phyloP scores from a whole-genome alignment of 2,888 invertebrate genomes.

The Dryococelus australis region DNA sequence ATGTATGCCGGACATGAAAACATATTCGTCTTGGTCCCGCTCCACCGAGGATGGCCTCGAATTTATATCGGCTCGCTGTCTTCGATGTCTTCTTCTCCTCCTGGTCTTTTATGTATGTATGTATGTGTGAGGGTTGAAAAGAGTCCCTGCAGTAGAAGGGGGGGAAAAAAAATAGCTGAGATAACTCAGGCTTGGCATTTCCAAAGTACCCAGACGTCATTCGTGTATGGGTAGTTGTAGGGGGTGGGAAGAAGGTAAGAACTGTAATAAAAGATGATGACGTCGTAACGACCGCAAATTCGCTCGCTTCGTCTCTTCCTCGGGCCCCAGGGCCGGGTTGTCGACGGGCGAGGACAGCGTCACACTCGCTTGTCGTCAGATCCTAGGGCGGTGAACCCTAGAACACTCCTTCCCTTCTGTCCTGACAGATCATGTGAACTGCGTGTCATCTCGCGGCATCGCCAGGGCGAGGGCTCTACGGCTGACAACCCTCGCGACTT shows the following conservation, averaged over 20 bases:
- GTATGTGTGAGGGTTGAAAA: neutral
- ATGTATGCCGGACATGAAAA: too few species aligned
- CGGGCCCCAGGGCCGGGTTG: neutral
- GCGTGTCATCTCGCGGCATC: too few species aligned
- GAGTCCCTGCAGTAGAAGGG: neutral
- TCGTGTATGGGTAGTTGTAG: neutral
- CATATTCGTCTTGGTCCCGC: too few species aligned
- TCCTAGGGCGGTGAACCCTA: too few species aligned
- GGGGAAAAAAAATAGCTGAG: neutral
- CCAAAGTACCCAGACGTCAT: neutral
- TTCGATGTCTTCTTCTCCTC: neutral
- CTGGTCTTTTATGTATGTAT: too few species aligned
- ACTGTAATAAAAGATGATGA: slow-evolving; percentile 1
- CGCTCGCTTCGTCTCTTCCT: neutral
- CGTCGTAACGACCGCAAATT: neutral
- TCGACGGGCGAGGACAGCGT: neutral
- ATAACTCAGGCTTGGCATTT: neutral
- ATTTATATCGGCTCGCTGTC: neutral
- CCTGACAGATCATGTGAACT: too few species aligned
- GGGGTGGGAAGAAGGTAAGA: neutral
- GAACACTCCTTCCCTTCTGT: too few species aligned
- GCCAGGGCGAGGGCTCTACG: too few species aligned
- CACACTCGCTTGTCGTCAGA: too few species aligned
- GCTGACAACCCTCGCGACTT: too few species aligned
- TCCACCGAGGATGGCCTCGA: too few species aligned